Conservation (phyloP, 2,888 invertebrate genomes). For the Pollenia labialis region DNA sequence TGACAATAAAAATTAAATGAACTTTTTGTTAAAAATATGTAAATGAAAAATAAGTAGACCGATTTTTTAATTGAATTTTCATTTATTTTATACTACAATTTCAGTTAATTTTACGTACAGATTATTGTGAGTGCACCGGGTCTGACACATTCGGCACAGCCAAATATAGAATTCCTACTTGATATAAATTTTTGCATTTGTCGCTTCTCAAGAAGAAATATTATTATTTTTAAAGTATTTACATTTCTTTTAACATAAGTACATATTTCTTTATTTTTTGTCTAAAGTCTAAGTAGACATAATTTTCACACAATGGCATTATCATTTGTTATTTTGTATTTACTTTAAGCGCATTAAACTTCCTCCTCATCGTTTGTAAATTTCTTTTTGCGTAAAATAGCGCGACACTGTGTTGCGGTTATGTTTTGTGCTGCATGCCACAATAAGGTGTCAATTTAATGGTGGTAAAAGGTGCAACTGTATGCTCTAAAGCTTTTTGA, state of each 20-base stretch:
- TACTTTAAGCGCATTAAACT: slow-evolving; percentile 72
- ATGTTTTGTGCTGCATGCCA: slow-evolving; percentile 33
- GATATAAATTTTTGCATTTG: neutral
- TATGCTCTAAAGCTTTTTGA: slow-evolving; percentile 41
- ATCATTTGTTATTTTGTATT: slow-evolving; percentile 80
- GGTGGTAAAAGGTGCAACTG: slow-evolving; percentile 79
- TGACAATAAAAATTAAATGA: too few species aligned
- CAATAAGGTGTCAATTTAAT: slow-evolving; percentile 83
- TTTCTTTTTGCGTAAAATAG: slow-evolving; percentile 12
- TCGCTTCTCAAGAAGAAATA: neutral
- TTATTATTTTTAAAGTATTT: neutral
- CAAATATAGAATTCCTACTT: neutral
- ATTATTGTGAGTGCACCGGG: too few species aligned
- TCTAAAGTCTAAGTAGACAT: slow-evolving; percentile 64
- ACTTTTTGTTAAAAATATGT: too few species aligned
- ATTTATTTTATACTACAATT: too few species aligned
- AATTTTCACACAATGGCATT: slow-evolving; percentile 68
- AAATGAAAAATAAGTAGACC: too few species aligned
- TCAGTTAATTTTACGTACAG: too few species aligned
- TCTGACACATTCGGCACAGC: too few species aligned
- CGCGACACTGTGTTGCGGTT: neutral
- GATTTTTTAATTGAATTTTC: too few species aligned
- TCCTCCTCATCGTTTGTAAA: slow-evolving; percentile 39
- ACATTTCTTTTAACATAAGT: slow-evolving; percentile 19
- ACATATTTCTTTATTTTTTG: slow-evolving; percentile 15